These are phyloP conservation scores for Ostrea denselamellosa DNA, from an alignment of 1,140 invertebrate genomes.

Conservation along the genomic window DNA sequence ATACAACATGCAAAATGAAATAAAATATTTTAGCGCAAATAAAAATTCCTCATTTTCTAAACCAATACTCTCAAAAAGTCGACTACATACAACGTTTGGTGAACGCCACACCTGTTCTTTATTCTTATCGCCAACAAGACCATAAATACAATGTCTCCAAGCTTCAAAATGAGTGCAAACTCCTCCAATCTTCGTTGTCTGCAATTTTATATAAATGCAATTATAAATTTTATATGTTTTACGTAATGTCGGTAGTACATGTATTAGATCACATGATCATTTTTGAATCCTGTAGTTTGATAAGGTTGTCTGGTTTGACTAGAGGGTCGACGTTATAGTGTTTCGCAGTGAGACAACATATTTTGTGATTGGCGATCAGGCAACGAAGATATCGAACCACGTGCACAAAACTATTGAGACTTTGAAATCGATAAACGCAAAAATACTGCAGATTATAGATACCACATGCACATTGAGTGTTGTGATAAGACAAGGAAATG, in stretches of 20 bases:
- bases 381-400: slow-evolving; percentile 25
- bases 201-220: not conserved
- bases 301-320: not conserved
- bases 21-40: too few relatives aligned
- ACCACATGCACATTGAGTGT: not conserved
- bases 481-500: slow-evolving; percentile 28
- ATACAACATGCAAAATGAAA: too few relatives aligned
- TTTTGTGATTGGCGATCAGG: slow-evolving; percentile 17
- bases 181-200: not conserved
- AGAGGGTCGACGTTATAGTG: not conserved
- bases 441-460: slow-evolving; percentile 16
- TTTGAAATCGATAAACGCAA: slow-evolving; percentile 19
- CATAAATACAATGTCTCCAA: too few relatives aligned
- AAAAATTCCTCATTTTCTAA: too few relatives aligned
- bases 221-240: not conserved
- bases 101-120: too few relatives aligned
- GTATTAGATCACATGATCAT: not conserved
- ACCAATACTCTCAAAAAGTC: too few relatives aligned
- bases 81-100: too few relatives aligned
- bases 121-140: too few relatives aligned
- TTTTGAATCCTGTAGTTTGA: not conserved
- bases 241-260: not conserved
- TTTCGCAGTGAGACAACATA: slow-evolving; percentile 1
- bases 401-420: slow-evolving; percentile 27
- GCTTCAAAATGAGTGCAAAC: not conserved